phyloP scores from a whole-genome alignment of 2,888 invertebrate species.

The Saturnia japonica region DNA sequence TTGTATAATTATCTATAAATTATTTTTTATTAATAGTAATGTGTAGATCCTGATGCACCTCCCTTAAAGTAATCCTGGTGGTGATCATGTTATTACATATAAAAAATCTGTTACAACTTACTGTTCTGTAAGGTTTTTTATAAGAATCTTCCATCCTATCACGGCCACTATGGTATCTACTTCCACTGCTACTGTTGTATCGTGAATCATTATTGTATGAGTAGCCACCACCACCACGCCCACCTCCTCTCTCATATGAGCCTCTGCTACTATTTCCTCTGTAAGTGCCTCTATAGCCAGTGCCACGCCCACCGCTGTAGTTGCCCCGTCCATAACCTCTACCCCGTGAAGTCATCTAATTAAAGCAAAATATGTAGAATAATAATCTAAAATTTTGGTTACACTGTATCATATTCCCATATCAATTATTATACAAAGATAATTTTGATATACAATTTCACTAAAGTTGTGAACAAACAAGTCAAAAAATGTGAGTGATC shows the following conservation, averaged over 20 bases:
- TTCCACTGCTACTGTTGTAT: conserved; percentile 63
- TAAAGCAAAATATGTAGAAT: neutral
- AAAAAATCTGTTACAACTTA: conserved; percentile 42
- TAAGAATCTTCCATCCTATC: conserved; percentile 75
- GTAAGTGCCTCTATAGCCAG: conserved; percentile 64
- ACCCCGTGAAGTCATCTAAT: conserved; percentile 74
- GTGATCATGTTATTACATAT: too few species aligned
- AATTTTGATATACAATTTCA: neutral
- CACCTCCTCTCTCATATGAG: conserved; percentile 70
- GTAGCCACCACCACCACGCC: conserved; percentile 67
- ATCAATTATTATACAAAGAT: neutral
- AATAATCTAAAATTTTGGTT: neutral
- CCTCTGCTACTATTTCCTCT: conserved; percentile 63
- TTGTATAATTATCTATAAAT: too few species aligned
- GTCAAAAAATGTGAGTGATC: neutral
- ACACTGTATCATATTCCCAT: neutral
- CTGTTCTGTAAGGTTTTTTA: conserved; percentile 75
- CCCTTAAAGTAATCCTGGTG: too few species aligned
- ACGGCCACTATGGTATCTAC: conserved; percentile 62
- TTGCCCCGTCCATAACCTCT: conserved; percentile 56
- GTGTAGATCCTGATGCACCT: too few species aligned
- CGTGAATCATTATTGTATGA: conserved; percentile 71
- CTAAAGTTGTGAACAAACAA: neutral
- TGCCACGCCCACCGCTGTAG: conserved; percentile 43
- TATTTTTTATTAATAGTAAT: too few species aligned